Base-by-base conservation (phyloP, 2,797 vertebrate species). In the Apodemus agrarius region DNA sequence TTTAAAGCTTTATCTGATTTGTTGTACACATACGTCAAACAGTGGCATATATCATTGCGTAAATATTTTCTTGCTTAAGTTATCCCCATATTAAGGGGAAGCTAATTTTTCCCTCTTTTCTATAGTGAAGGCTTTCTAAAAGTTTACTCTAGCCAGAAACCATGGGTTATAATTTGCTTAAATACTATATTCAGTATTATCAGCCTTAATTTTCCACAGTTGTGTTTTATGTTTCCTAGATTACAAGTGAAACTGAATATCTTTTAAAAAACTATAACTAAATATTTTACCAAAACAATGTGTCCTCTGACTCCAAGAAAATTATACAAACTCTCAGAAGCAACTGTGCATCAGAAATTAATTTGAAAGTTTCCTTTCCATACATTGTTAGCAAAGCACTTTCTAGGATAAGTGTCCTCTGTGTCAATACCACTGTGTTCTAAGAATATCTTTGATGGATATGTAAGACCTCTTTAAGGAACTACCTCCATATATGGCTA, bases 311-410 rank as follows among this genome's bases (percentile, higher is more conserved):
- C 75, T 93, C 96, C 74, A 89, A 87, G 93, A 96, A 97, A 97
- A 92, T 95, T 97, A 96, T 88, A 96, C 86, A 96, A 97, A 83
- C 79, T 37, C 88, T 97, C 87, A 96, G 94, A 96, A 97, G 91
- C 95, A 96, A 97, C 96, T 97, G 93, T 97, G 67, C 95, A 96
- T 93, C 95, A 96, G 96, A 97, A 97, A 96, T 97, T 97, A 97
- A 97, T 97, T 96, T 96, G 96, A 96, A 97, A 97, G 89, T 61
- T 89, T 97, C 94, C 91, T 93, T 97, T 83, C 78, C 81, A 91
- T 91, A 86, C 72, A 93, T 94, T 78, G 91, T 97, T 97, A 96
- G 89, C 86, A 83, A 93, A 95, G 96, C 21, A 24, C 86, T 97
- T 96, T 94, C 78, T 95, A 96, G 96, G 94, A 95, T 94, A 84